These are phyloP conservation scores for Cylas formicarius DNA, from an alignment of 1,140 invertebrate species.

Conservation along the genomic window DNA sequence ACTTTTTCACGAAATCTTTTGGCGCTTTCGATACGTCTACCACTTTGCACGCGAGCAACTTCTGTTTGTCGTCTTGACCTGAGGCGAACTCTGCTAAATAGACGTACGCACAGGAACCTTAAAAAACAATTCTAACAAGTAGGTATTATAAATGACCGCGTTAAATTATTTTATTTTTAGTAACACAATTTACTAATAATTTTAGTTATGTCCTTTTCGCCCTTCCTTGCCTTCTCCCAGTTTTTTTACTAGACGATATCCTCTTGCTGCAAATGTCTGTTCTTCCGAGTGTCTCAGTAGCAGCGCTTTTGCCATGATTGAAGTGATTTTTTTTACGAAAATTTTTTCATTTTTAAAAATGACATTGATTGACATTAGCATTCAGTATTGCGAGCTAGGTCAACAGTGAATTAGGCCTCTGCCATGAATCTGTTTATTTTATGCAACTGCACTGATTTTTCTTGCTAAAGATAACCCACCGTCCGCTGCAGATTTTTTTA, in stretches of 20 bases:
- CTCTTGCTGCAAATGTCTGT: conserved; percentile 46
- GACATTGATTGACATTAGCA: no score
- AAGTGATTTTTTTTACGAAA: no score
- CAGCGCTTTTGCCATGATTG: conserved; percentile 18
- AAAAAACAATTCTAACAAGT: background rate
- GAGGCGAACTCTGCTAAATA: conserved; percentile 51
- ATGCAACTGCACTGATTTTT: no score
- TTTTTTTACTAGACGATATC: conserved; percentile 54
- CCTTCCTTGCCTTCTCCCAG: conserved; percentile 50
- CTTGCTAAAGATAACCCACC: no score
- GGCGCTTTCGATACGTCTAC: conserved; percentile 62
- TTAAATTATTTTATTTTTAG: background rate
- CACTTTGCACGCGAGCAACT: conserved; percentile 61
- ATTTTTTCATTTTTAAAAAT: no score
- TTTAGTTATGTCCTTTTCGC: no score
- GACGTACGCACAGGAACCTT: conserved; percentile 55
- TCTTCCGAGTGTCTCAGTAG: conserved; percentile 47
- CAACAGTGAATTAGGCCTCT: no score
- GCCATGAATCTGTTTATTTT: no score
- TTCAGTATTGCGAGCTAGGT: no score
- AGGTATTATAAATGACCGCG: background rate
- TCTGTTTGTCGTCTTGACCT: conserved; percentile 29
- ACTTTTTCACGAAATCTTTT: conserved; percentile 65
- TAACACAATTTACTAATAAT: no score
- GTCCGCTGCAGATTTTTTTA: no score